Evolutionary conservation across 2,888 invertebrate genomes (phyloP), one percentile per base, ranked within the genome.

Genomic region (Tetheella fluctuosa): DNA sequence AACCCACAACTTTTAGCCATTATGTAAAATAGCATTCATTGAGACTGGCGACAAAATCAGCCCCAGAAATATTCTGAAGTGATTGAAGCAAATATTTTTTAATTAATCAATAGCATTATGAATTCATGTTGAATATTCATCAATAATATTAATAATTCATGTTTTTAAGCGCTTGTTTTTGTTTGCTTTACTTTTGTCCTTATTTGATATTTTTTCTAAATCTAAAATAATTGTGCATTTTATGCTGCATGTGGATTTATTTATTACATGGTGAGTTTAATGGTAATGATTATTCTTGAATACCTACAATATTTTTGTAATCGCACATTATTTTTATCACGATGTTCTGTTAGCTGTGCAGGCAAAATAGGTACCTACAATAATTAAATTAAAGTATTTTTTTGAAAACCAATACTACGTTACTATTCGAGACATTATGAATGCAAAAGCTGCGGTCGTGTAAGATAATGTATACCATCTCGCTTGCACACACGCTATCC

Each of bases 241-340:
- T 70, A 60, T 65, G 76, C 81, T 74, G 69, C 77, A 57, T 64
- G 75, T 74, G 81, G 80, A 76, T 66, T 65, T 64, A 25, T 65
- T 65, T 65, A 62, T 54, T 20, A 48, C 48, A 65, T 75, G 82
- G 82, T 83, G 70, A 82, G 80, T 77, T 62, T 63, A 25, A 30
- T 48, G 20, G 48, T 48, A 20, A 20, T 48, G 0, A 48, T 3
- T 48, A 20, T 48, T 48, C 1, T 48, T 48, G 8, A 20, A 48
- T 17, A 48, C 20, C n/a, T n/a, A 20, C 20, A 20, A n/a, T 34
- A 17, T 1, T 42, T 42, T 42, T n/a, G 8, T 48, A n/a, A 10
- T 10, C 10, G 48, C 48, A 48, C n/a, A 2, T 20, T 20, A 2
- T 20, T n/a, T n/a, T 48, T 48, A 17, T 42, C n/a, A 42, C 42